Evolutionary conservation across 1,140 invertebrate species (phyloP).

Genomic region (Diabrotica undecimpunctata): DNA sequence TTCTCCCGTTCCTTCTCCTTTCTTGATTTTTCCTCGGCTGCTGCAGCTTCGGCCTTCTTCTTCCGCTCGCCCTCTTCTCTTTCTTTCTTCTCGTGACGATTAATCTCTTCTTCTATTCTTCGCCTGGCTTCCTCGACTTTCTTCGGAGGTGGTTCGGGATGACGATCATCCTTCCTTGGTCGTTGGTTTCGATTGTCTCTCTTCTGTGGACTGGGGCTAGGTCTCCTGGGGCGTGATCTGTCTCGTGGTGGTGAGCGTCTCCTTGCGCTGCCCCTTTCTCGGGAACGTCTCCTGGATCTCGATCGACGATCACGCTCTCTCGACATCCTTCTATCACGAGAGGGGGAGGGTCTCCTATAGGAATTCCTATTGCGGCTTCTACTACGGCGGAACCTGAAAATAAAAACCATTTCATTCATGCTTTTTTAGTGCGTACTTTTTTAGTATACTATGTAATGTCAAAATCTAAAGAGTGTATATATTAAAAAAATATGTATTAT

Average conservation of each 20-base stretch:
- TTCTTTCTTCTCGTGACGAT: conserved; percentile 39
- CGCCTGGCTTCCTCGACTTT: conserved; percentile 36
- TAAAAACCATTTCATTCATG: too few species aligned
- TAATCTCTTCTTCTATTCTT: conserved; percentile 38
- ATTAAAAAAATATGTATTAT: neutral
- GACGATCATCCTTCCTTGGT: conserved; percentile 35
- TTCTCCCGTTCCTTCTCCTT: conserved; percentile 31
- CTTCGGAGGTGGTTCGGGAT: conserved; percentile 34
- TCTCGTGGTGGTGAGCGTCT: conserved; percentile 30
- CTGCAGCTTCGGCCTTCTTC: conserved; percentile 22
- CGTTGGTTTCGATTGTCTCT: conserved; percentile 23
- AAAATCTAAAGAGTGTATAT: too few species aligned
- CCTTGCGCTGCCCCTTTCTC: conserved; percentile 37
- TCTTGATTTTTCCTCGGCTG: conserved; percentile 22
- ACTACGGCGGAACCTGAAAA: conserved; percentile 36
- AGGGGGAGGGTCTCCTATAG: conserved; percentile 30
- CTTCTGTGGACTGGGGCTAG: conserved; percentile 36
- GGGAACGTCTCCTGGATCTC: conserved; percentile 37
- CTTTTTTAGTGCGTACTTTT: too few species aligned
- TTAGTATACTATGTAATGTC: too few species aligned
- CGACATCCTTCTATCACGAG: conserved; percentile 36
- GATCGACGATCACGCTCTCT: conserved; percentile 39
- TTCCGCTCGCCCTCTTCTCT: conserved; percentile 28
- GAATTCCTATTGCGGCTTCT: conserved; percentile 36
- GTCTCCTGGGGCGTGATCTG: conserved; percentile 31